Evolutionary conservation across 2,113 vertebrate species (phyloP).

Genomic region (Lepisosteus osseus): DNA sequence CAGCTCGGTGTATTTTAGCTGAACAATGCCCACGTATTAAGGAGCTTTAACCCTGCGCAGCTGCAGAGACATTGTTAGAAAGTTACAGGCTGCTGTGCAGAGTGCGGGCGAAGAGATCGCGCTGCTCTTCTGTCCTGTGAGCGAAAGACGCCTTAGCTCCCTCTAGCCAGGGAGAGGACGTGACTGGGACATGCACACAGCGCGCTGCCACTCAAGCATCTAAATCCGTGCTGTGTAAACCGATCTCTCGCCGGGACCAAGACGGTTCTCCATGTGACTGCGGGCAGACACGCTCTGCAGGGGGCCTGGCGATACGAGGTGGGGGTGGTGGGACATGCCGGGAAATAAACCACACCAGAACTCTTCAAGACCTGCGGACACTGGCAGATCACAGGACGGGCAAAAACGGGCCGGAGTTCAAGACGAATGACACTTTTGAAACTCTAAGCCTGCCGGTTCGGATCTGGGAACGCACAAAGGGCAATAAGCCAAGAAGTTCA

Average conservation of each 20-base stretch:
- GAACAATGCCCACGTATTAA: too few relatives aligned
- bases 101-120: too few relatives aligned
- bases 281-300: neutral
- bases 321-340: too few relatives aligned
- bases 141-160: neutral
- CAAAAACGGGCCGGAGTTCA: too few relatives aligned
- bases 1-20: too few relatives aligned
- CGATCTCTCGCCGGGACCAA: slow-evolving; percentile 41
- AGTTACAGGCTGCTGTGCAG: too few relatives aligned
- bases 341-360: too few relatives aligned
- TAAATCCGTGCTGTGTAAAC: slow-evolving; percentile 51
- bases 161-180: neutral
- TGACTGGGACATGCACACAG: neutral
- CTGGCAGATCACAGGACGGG: slow-evolving; percentile 13
- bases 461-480: neutral
- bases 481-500: neutral
- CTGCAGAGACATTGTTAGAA: neutral
- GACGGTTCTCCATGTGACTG: slow-evolving; percentile 49
- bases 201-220: slow-evolving; percentile 38
- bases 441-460: neutral
- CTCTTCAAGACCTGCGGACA: slow-evolving; percentile 6
- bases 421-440: too few relatives aligned
- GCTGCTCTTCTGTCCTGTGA: neutral
- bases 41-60: too few relatives aligned
- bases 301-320: too few relatives aligned